phyloP scores from a whole-genome alignment of 1,140 invertebrate species.

The Ruditapes philippinarum region DNA sequence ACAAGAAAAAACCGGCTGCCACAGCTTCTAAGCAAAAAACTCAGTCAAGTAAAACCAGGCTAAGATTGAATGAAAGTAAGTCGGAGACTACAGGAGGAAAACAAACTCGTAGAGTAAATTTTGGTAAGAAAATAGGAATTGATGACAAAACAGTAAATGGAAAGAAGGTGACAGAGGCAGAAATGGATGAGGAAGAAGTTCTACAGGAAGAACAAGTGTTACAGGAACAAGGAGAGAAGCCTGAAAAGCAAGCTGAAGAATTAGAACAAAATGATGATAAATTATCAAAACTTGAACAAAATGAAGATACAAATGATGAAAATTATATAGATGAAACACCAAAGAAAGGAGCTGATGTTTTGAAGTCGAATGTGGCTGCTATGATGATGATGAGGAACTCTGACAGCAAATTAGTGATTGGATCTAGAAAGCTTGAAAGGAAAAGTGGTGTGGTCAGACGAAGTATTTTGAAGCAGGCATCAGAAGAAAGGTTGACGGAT shows the following conservation, averaged over 20 bases:
- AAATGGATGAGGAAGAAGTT: neutral
- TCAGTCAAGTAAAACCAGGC: neutral
- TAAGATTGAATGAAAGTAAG: no score
- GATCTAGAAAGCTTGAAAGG: constrained; percentile 68
- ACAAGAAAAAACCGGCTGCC: neutral
- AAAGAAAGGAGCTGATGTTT: constrained; percentile 59
- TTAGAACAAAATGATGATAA: neutral
- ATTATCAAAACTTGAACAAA: neutral
- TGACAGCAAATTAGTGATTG: constrained; percentile 69
- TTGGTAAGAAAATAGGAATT: neutral
- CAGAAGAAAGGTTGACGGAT: neutral
- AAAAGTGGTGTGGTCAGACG: constrained; percentile 64
- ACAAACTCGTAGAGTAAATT: neutral
- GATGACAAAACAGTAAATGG: neutral
- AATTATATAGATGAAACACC: constrained; percentile 72
- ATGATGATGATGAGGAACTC: constrained; percentile 62
- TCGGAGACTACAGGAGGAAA: neutral
- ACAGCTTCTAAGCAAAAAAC: neutral
- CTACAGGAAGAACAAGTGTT: no score
- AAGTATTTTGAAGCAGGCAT: constrained; percentile 75
- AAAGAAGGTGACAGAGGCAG: neutral
- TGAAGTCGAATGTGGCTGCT: constrained; percentile 11
- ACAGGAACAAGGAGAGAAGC: no score
- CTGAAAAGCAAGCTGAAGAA: no score
- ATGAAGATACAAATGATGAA: constrained; percentile 21